Evolutionary conservation across 2,797 vertebrate genomes (phyloP), one percentile per base, ranked within the genome.

Genomic region (Eutrigla gurnardus): DNA sequence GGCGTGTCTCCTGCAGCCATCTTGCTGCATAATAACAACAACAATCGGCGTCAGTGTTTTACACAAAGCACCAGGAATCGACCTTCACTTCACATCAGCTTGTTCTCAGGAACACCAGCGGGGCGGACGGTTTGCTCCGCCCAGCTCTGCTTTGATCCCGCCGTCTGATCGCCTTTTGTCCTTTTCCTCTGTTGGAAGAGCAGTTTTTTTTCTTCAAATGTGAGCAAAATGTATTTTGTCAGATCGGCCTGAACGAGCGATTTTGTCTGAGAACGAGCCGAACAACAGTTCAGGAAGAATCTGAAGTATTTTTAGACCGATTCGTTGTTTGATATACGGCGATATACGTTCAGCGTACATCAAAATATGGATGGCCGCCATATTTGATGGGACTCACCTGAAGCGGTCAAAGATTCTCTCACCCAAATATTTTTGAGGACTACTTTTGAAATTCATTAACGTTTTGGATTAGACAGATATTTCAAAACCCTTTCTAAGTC

Each of bases 181-280:
- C 43, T 8, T 33, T 68, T 53, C 57, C 54, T 55, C 33, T 74
- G 33, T 58, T 49, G 49, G 45, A 60, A 61, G 36, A 25, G 15
- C 39, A 49, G 4, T 50, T 45, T 77, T 25, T 25, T 25, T 25
- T 25, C 2, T 25, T 25, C 25, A 25, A 25, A 25, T 25, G 25
- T 25, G 25, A 25, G 25, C 18, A 57, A 45, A 55, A 54, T 49
- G 55, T 35, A 46, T 18, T 54, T 15, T 65, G 70, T 69, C 76
- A 65, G 63, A 37, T 53, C 13, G 11, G 14, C 35, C 32, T 65
- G 60, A 73, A 35, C 69, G 17, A 76, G 40, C n/a, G 58, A 59
- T n/a, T 25, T 25, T 66, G 50, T 65, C 70, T 57, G 61, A 69
- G 65, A 76, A 59, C 57, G 60, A 43, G 40, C 45, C 49, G 74